A percentile compares a stretch with the other conserved stretches of the same genome.
These are phyloP conservation scores for Trachurus trachurus DNA, from an alignment of 2,797 vertebrate genomes.

Conservation along the genomic window DNA sequence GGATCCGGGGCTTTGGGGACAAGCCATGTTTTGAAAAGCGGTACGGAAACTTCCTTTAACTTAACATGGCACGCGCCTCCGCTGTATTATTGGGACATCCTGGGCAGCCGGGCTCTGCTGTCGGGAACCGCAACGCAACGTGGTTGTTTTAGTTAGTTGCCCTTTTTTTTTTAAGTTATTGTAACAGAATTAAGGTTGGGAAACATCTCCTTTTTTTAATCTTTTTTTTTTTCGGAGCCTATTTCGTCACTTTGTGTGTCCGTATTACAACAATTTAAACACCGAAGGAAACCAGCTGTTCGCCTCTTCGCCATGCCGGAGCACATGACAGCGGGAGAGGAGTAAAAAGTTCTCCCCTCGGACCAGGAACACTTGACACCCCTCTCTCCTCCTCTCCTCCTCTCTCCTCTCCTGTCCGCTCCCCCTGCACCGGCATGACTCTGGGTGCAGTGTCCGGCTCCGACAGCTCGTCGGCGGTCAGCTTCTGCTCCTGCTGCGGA, in stretches of 20 bases:
- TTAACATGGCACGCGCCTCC: background rate
- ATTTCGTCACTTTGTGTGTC: conserved; percentile 10
- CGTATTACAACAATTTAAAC: background rate
- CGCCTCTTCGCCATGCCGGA: conserved; percentile 31
- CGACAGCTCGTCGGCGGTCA: conserved; percentile 79
- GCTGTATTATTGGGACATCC: background rate
- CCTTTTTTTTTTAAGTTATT: background rate
- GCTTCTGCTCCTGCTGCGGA: conserved; percentile 88
- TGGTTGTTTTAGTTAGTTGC: background rate
- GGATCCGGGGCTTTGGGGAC: background rate
- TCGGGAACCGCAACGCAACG: background rate
- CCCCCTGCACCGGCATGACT: conserved; percentile 82
- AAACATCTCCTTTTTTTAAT: conserved; percentile 6
- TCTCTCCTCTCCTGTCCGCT: background rate
- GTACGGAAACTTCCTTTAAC: background rate
- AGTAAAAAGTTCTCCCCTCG: conserved; percentile 33
- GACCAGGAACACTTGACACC: conserved; percentile 43
- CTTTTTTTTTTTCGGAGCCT: background rate
- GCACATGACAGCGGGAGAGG: conserved; percentile 43
- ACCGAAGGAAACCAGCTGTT: background rate
- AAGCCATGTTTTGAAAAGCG: background rate
- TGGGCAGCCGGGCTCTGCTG: background rate
- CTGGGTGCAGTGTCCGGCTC: conserved; percentile 81
- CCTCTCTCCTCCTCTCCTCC: background rate
- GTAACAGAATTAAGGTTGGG: background rate